Evolutionary conservation across 2,113 vertebrate species (phyloP), one percentile per base, ranked within the genome.

Genomic region (Calonectris borealis): DNA sequence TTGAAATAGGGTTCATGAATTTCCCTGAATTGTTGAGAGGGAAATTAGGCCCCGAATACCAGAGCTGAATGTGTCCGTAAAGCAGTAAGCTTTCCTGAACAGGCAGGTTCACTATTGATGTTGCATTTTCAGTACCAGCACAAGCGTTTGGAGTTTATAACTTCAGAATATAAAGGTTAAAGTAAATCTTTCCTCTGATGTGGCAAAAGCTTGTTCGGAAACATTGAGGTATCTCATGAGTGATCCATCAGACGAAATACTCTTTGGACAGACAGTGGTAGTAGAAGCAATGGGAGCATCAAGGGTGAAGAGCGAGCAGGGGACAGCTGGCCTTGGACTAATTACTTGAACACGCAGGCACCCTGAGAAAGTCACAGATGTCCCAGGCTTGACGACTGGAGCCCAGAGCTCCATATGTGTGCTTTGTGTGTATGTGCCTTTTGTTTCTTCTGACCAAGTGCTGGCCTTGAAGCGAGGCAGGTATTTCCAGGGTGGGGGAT

Each of bases 301-400:
- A 88, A 88, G 66, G 49, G 54, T 62, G 76, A 92, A 70, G 83
- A 93, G 71, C 0, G 7, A 75, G 92, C 83, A 92, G 76, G 76
- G 55, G 49, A 78, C 87, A 93, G 82, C 94, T 96, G 94, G 89
- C 82, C 68, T 90, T 66, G 49, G 60, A 44, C 92, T 96, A 86
- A 94, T 96, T 88, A 64, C 29, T 69, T 83, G 64, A 83, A 64
- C 78, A 90, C 0, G 1, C 54, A 68, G 62, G 40, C 71, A 62
- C 91, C 85, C 79, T 91, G 94, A 90, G 75, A 96, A 93, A 92
- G 76, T 62, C 84, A 55, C 91, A 96, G 93, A 95, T 92, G 91
- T 94, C 69, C 55, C 42, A 44, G 62, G 58, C 55, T 81, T 90
- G 54, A 75, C 91, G 76, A 48, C 27, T 68, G 82, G 40, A 89